Conservation (phyloP, 2,888 invertebrate species). For the Brenthis daphne region DNA sequence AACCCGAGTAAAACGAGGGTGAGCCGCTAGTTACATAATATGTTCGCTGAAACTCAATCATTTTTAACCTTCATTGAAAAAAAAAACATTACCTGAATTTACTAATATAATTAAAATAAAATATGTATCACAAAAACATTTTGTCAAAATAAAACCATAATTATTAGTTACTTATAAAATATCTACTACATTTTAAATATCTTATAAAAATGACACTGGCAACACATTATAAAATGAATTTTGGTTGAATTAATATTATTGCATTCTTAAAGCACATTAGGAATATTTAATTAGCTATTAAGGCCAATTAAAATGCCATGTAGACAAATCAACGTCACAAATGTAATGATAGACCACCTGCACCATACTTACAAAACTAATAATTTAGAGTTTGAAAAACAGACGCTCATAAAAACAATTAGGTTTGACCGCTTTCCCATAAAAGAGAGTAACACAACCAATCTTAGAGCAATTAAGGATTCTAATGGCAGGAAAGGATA, state of each 20-base stretch:
- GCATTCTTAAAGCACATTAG: constrained; percentile 32
- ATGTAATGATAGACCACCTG: constrained; percentile 71
- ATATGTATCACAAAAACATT: too few species aligned
- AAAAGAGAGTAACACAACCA: constrained; percentile 77
- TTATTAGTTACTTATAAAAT: too few species aligned
- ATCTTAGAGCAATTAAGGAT: constrained; percentile 76
- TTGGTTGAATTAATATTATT: constrained; percentile 29
- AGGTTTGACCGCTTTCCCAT: constrained; percentile 79
- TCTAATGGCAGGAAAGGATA: constrained; percentile 76
- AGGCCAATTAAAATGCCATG: constrained; percentile 61
- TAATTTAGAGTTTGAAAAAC: constrained; percentile 68
- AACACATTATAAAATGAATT: constrained; percentile 28
- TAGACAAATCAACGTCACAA: constrained; percentile 54
- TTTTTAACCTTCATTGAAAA: too few species aligned
- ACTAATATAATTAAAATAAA: too few species aligned
- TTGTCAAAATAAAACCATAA: too few species aligned
- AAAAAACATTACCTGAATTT: too few species aligned
- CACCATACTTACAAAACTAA: constrained; percentile 64
- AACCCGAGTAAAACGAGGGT: too few species aligned
- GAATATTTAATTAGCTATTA: constrained; percentile 46
- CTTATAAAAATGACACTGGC: constrained; percentile 18
- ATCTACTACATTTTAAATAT: too few species aligned
- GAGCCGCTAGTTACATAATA: too few species aligned
- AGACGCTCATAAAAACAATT: constrained; percentile 79
- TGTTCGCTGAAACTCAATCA: too few species aligned